Base-by-base conservation (phyloP, 2,797 vertebrate genomes). In the Oophaga sylvatica region DNA sequence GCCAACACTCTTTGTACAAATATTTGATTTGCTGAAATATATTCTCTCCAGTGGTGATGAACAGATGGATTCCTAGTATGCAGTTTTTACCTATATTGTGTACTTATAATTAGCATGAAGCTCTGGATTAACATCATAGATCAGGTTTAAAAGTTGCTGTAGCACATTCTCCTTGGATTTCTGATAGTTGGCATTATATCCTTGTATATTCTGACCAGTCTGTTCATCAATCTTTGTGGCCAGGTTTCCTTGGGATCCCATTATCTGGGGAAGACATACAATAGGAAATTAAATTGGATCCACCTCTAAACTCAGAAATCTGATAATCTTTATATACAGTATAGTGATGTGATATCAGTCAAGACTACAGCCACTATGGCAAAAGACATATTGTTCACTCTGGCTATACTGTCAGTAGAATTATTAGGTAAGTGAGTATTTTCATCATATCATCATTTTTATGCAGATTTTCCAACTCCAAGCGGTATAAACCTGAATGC, bases 241-340 rank as follows among this genome's bases (percentile, higher is more conserved):
- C 53, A 95, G 63, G 35, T 94, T 91, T 65, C 94, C 92, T 87
- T 95, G 95, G 56, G 94, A 95, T 68, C 95, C 95, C 94, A 95
- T 94, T 84, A 94, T 91, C 95, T 96, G 70, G 3, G 67, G 91
- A 92, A 93, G 86, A 90, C 82, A 41, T 71, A 85, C 15, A 65
- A 19, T 31, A 63, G 31, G 45, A 35, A 70, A 31, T 31, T 15
- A 70, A 31, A 70, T 10, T 5, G 26, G 15, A 67, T 41, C 35
- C 35, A 41, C 35, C 2, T 41, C 35, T 41, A 41, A 41, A 41
- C 35, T 41, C 3, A 41, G 35, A 41, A 41, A 41, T 3, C 20
- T 9, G 62, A n/a, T n/a, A 20, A 62, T 19, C 20, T 4, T 63
- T 63, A n/a, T 10, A 20, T 63, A 22, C 20, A 6, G 19, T 62